Percentiles rank a stretch among this genome's conserved stretches.
These are phyloP conservation scores for Miltochrista miniata DNA, from an alignment of 2,888 invertebrate species.

Conservation along the genomic window DNA sequence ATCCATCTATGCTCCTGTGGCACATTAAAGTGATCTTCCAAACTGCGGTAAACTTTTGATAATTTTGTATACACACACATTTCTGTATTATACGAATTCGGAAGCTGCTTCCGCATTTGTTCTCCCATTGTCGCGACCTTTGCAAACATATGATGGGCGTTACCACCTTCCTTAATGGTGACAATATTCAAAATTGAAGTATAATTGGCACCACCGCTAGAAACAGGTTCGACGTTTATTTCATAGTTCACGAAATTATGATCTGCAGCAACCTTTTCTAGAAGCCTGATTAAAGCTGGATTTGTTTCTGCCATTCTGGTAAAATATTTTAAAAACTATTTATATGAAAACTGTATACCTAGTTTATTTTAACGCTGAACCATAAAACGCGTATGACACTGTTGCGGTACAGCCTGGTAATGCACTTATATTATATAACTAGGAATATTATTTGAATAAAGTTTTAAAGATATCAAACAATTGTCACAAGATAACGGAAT, in stretches of 20 bases:
- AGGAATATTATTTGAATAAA: too few relatives aligned
- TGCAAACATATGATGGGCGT: constrained; percentile 39
- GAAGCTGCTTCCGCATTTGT: constrained; percentile 36
- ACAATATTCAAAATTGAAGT: constrained; percentile 39
- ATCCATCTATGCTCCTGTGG: constrained; percentile 28
- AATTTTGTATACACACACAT: constrained; percentile 26
- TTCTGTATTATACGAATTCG: constrained; percentile 25
- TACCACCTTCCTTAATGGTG: constrained; percentile 22
- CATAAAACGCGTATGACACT: too few relatives aligned
- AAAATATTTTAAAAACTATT: not conserved
- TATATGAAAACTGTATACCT: too few relatives aligned
- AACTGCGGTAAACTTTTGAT: constrained; percentile 14
- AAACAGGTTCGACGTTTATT: constrained; percentile 28
- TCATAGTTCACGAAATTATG: constrained; percentile 29
- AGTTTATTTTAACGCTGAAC: too few relatives aligned
- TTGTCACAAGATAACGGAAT: too few relatives aligned
- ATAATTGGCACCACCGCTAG: constrained; percentile 49
- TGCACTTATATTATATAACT: too few relatives aligned
- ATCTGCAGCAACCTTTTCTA: constrained; percentile 25
- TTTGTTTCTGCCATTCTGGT: not conserved
- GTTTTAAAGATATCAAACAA: too few relatives aligned
- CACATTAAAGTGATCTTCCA: constrained; percentile 30
- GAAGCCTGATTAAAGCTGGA: not conserved
- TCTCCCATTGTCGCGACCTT: constrained; percentile 33
- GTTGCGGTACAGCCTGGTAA: too few relatives aligned